Conservation (phyloP, 2,113 vertebrate genomes). For the Callopanchax toddi region DNA sequence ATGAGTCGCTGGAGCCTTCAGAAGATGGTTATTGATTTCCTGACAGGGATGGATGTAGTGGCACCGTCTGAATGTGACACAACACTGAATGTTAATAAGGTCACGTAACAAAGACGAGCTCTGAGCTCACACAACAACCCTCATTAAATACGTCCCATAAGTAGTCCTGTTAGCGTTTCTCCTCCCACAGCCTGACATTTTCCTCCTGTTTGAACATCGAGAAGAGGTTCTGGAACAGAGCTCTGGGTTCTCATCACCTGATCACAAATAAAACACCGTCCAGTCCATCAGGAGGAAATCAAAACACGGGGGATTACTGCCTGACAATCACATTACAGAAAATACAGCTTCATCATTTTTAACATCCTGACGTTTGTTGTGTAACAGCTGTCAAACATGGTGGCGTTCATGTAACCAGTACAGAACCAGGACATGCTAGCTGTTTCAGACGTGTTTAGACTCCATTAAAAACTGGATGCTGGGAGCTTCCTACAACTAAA, state of each 20-base stretch:
- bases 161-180: conserved; percentile 42
- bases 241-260: conserved; percentile 20
- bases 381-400: conserved; percentile 14
- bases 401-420: background rate
- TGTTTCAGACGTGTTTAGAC: background rate
- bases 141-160: conserved; percentile 9
- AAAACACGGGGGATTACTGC: conserved; percentile 37
- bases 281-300: conserved; percentile 4
- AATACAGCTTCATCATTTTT: conserved; percentile 20
- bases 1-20: conserved; percentile 61
- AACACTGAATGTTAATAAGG: conserved; percentile 61
- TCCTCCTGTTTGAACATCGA: background rate
- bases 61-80: conserved; percentile 37
- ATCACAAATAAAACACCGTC: conserved; percentile 1
- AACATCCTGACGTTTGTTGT: conserved; percentile 40
- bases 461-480: too few relatives aligned
- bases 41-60: conserved; percentile 60
- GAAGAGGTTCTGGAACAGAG: conserved; percentile 2
- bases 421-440: background rate
- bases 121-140: conserved; percentile 35
- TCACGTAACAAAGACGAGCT: conserved; percentile 19
- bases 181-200: conserved; percentile 53
- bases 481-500: too few relatives aligned
- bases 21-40: conserved; percentile 70
- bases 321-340: conserved; percentile 20